Base-by-base conservation (phyloP, 2,888 invertebrate species). In the Epinotia nisella region DNA sequence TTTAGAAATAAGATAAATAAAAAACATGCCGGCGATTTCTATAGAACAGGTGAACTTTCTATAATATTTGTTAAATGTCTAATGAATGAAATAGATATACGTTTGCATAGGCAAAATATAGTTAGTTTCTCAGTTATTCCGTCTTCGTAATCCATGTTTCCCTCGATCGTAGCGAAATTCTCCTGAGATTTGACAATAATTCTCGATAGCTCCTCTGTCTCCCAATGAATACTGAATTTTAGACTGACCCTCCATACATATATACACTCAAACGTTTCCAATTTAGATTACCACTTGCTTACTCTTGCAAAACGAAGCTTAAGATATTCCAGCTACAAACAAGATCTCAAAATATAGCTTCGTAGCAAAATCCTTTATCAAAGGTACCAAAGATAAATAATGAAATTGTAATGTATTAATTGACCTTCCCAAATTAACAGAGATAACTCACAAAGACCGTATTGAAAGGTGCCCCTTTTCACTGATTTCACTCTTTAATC, bases 131-230 rank as follows among this genome's bases (percentile, higher is more conserved):
- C 11, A 24, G 53, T 19, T 55, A 55, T 39, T 10, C 13, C 19
- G 53, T 81, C 80, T 84, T 81, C 78, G 77, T 78, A 78, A 75
- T 77, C 78, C 78, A 65, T 75, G 81, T 82, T 78, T 76, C 82
- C 76, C 76, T 79, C 75, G 77, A 77, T 66, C 59, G 64, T 79
- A 79, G 82, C 83, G 80, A 82, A 87, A 87, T 86, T 78, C 93
- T 91, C 92, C 83, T 80, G 92, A 90, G 93, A 90, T 87, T 89
- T 81, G 85, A 88, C 91, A 90, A 93, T 92, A 92, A 92, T 89
- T 93, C 91, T 87, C 87, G 80, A 87, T 88, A 87, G 90, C 88
- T 84, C 78, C 85, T 84, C 88, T 89, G 83, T 81, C 83, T 83
- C 79, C 78, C 89, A 89, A 90, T 92, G 93, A 92, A 92, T 92